Evolutionary conservation across 2,113 vertebrate species (phyloP), one percentile per base, ranked within the genome.

Genomic region (Salvator merianae): DNA sequence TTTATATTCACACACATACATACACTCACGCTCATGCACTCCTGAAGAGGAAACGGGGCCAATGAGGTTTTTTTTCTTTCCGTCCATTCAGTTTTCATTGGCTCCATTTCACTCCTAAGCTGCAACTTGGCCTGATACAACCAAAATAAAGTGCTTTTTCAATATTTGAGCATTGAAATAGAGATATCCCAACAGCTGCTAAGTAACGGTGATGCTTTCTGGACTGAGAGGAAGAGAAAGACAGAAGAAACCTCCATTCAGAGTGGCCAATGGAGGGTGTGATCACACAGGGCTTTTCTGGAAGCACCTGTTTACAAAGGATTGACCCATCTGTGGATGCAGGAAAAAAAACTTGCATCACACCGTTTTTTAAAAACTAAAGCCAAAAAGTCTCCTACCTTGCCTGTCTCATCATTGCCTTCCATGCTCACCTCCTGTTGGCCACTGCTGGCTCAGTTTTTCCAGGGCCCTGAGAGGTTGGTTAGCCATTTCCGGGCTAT

Each of bases 121-220:
- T 91, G 94, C 92, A 94, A 94, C 59, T 55, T 87, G 91, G 93
- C 92, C 93, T 93, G 95, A 96, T 89, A 90, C 90, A 95, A 96
- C 92, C 91, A 94, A 95, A 96, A 96, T 97, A 97, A 97, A 97
- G 96, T 97, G 96, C 96, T 96, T 97, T 94, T 90, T 94, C 93
- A 92, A 95, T 92, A 94, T 93, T 94, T 94, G 74, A 70, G 18
- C 3, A 59, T 89, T 92, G 88, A 93, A 95, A 88, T 1, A 93
- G 90, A 93, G 93, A 89, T 91, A 88, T 76, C 79, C 85, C 77
- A 88, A 73, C n/a, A 18, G n/a, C 53, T 1, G 0, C 0, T 0
- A 0, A 0, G 70, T 36, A 55, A 24, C 36, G 0, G 0, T 74
- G 86, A 88, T 86, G 89, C 85, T n/a, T 18, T 66, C 82, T 34